Base-by-base conservation (phyloP, 2,888 invertebrate genomes). In the Melanargia galathea region DNA sequence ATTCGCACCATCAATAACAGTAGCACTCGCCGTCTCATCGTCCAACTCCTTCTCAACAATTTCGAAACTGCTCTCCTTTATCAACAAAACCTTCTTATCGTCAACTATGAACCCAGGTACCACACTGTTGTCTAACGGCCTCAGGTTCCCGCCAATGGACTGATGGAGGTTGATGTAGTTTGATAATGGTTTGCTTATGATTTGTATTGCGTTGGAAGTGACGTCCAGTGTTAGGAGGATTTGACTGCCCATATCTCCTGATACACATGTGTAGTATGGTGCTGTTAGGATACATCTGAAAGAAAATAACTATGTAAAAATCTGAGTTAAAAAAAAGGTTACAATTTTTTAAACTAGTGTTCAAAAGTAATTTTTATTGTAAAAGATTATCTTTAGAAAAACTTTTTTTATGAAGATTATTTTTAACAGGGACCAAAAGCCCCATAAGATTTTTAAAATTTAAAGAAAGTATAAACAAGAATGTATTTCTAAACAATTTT, bases 251-350 rank as follows among this genome's bases (percentile, higher is more conserved):
- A 64, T 65, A 6, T 81, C 83, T 13, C 91, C 92, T 0, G 94
- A 93, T 24, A 94, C 71, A 73, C 96, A 96, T 6, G 93, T 92
- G 80, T 94, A 94, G 79, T 93, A 94, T 6, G 93, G 92, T 1
- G 92, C 92, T 35, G 94, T 90, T 58, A 94, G 72, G 7, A 93
- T 79, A 80, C 96, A 96, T 68, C 93, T 93, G 84, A 58, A 91
- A 55, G 1, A 2, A 35, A 6, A 13, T 13, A 30, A n/a, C n/a
- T n/a, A n/a, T n/a, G n/a, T n/a, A n/a, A n/a, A n/a, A n/a, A n/a
- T n/a, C n/a, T n/a, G n/a, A n/a, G n/a, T n/a, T n/a, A 20, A 46
- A 49, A 56, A 40, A 33, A 51, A 58, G 38, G 26, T 26, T 48
- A 33, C 65, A n/a, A 49, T n/a, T n/a, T n/a, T n/a, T n/a, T n/a